Base-by-base conservation (phyloP, 1,140 invertebrate species). In the Sinella curviseta region DNA sequence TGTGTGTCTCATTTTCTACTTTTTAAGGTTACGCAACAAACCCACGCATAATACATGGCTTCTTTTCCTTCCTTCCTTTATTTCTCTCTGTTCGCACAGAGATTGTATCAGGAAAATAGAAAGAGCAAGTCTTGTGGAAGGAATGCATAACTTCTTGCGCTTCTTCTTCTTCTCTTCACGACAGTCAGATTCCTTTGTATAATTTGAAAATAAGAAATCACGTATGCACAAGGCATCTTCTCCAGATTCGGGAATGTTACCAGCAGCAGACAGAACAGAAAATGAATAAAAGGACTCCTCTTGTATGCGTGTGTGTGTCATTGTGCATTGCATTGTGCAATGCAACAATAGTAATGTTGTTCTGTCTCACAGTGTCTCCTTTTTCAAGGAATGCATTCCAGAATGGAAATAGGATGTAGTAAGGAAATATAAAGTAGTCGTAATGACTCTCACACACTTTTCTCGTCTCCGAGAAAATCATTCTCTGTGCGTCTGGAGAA, bases 331-430 rank as follows among this genome's bases (percentile, higher is more conserved):
- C 55, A 60, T 60, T 60, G 55, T 60, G 55, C 55, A 60, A 60
- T 60, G 24, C 12, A n/a, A n/a, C n/a, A n/a, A n/a, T n/a, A n/a
- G n/a, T n/a, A n/a, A n/a, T n/a, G n/a, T n/a, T n/a, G n/a, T n/a
- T n/a, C n/a, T n/a, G n/a, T n/a, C n/a, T n/a, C n/a, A n/a, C n/a
- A n/a, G n/a, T n/a, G n/a, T 48, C 20, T 48, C 39, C 39, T 20
- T 20, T 8, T 48, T 48, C 39, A 12, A 12, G 30, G 31, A 70
- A 31, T 70, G 65, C 26, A 70, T 31, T 48, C 8, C 12, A 30
- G 65, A 70, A 70, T 70, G 65, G 65, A 70, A 70, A 70, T 31
- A 70, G 65, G 65, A 70, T 33, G 65, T 70, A 31, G n/a, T 70
- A 70, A 70, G 65, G 65, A 70, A 70, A 70, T 70, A 70, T 70